Base-by-base conservation (phyloP, 1,140 invertebrate species). In the Ceratosolen solmsi region DNA sequence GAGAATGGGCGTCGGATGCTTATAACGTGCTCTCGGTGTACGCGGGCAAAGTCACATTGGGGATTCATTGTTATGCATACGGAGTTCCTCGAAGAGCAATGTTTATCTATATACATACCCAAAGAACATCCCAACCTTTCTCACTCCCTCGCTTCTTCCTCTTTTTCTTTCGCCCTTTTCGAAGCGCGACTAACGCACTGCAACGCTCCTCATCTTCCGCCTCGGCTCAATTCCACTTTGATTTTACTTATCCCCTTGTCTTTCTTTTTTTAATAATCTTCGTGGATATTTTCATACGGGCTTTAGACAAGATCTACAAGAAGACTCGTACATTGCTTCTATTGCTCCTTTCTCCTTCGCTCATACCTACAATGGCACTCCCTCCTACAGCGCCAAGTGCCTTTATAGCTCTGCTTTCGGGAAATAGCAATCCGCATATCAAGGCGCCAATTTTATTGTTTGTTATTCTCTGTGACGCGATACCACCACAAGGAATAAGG, bases 51-150 rank as follows among this genome's bases (percentile, higher is more conserved):
- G 74, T 87, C 82, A 77, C 80, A 83, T 82, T 79, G 81, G 65
- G 72, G 83, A 84, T 82, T 85, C 82, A 84, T 78, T 85, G 84
- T 84, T 84, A 86, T 85, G 83, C 84, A 85, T 85, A 85, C 80
- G 78, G 82, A 84, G 65, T 84, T 83, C 60, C 81, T 83, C 76
- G 41, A 79, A 83, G 76, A 79, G 58, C 82, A 79, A 83, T 83
- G 82, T 83, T 83, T 83, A 83, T 83, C 71, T 49, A 46, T 79
- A 82, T 74, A 82, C 63, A 49, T 51, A 78, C 49, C 63, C 54
- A 30, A 49, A 20, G 79, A 76, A 83, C 80, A 83, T 77, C 63
- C 76, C 51, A 73, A 63, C 38, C 25, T 72, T 41, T 56, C 38
- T 36, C 41, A 41, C 36, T 51, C 56, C 20, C 41, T 27, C 63